phyloP scores from a whole-genome alignment of 2,113 vertebrate species.

The Lampris incognitus region DNA sequence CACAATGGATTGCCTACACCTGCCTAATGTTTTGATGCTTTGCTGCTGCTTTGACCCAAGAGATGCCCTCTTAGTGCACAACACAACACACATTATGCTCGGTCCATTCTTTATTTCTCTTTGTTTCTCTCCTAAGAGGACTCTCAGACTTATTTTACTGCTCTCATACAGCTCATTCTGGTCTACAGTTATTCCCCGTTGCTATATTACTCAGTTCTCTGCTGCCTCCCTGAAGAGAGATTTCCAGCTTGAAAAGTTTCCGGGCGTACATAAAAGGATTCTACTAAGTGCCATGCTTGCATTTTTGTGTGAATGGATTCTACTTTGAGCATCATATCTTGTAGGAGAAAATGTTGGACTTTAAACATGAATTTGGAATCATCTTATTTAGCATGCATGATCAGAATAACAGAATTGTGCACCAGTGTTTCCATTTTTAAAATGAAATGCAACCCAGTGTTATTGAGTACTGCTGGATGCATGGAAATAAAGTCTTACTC shows the following conservation, averaged over 20 bases:
- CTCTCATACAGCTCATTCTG: constrained; percentile 28
- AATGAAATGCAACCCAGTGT: no score
- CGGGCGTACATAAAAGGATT: not conserved
- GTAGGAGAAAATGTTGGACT: constrained; percentile 19
- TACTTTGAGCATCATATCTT: not conserved
- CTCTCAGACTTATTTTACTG: constrained; percentile 10
- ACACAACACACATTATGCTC: not conserved
- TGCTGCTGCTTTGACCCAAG: constrained; percentile 8
- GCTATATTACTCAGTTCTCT: constrained; percentile 13
- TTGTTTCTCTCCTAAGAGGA: not conserved
- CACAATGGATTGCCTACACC: not conserved
- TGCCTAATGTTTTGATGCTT: not conserved
- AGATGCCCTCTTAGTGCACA: not conserved
- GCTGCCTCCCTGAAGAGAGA: constrained; percentile 1
- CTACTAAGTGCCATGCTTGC: constrained; percentile 21
- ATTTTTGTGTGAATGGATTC: constrained; percentile 15
- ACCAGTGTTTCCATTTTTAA: no score
- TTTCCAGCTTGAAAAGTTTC: constrained; percentile 3
- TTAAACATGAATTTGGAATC: constrained; percentile 33
- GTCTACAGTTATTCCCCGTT: constrained; percentile 14
- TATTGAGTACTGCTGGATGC: no score
- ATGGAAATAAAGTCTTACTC: not conserved
- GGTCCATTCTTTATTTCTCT: not conserved
- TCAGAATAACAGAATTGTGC: not conserved
- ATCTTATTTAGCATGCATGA: constrained; percentile 19